Evolutionary conservation across 2,888 invertebrate genomes (phyloP).

Genomic region (Troglohyphantes excavatus): DNA sequence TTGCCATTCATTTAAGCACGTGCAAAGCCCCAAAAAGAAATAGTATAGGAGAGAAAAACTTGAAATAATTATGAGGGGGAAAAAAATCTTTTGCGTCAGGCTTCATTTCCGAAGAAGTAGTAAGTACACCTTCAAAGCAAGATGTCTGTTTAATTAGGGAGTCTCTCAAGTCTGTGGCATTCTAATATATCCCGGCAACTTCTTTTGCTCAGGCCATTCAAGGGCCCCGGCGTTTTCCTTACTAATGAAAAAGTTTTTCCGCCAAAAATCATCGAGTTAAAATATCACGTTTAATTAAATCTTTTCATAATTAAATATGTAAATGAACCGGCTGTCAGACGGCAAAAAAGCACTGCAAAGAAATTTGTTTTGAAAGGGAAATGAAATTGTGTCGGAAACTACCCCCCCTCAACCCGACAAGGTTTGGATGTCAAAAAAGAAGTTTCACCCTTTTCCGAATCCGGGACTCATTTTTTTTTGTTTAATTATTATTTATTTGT

Average conservation of each 20-base stretch:
- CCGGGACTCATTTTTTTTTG: constrained; percentile 18
- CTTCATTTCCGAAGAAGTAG: constrained; percentile 33
- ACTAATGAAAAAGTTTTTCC: constrained; percentile 78
- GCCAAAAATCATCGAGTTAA: constrained; percentile 78
- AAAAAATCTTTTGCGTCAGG: constrained; percentile 46
- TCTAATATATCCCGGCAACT: constrained; percentile 65
- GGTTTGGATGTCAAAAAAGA: constrained; percentile 60
- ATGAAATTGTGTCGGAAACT: constrained; percentile 74
- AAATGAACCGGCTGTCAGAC: constrained; percentile 78
- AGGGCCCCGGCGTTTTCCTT: constrained; percentile 7
- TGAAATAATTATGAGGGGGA: not conserved
- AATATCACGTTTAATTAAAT: constrained; percentile 79
- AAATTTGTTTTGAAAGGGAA: constrained; percentile 78
- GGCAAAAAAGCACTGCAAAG: constrained; percentile 76
- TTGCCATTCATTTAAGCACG: constrained; percentile 56
- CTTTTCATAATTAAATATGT: constrained; percentile 79
- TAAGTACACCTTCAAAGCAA: constrained; percentile 69
- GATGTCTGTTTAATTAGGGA: constrained; percentile 77
- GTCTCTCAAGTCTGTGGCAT: constrained; percentile 47
- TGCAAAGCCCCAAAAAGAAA: constrained; percentile 50
- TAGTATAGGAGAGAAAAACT: constrained; percentile 20
- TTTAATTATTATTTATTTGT: constrained; percentile 35
- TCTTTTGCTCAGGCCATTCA: constrained; percentile 64
- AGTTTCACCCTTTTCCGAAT: constrained; percentile 50
- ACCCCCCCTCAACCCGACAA: constrained; percentile 11